These are phyloP conservation scores for Drosophila paulistorum DNA, from an alignment of 1,140 invertebrate genomes.

Conservation along the genomic window DNA sequence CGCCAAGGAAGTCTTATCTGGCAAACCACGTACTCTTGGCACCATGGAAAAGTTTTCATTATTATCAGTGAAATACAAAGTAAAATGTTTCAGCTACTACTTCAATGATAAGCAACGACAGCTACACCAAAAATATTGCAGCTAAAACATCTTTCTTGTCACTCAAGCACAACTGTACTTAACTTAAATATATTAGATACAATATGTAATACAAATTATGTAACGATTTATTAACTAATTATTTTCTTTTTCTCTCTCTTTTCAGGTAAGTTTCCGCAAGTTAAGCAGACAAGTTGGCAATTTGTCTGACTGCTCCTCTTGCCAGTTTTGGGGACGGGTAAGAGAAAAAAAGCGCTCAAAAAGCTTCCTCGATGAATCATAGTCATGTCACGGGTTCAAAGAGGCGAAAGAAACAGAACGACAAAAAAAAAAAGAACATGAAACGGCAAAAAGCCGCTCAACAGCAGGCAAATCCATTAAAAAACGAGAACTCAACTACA, in stretches of 20 bases:
- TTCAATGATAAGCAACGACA: conserved; percentile 7
- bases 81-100: neutral
- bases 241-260: conserved; percentile 29
- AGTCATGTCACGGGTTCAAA: conserved; percentile 11
- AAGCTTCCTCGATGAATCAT: conserved; percentile 48
- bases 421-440: neutral
- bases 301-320: conserved; percentile 9
- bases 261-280: conserved; percentile 42
- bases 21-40: conserved; percentile 27
- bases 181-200: neutral
- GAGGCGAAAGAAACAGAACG: neutral
- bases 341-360: conserved; percentile 10
- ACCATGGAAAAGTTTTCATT: conserved; percentile 26
- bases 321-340: neutral
- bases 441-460: conserved; percentile 28
- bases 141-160: neutral
- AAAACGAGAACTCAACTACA: conserved; percentile 17
- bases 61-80: conserved; percentile 15
- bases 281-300: conserved; percentile 20
- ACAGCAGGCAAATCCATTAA: conserved; percentile 39
- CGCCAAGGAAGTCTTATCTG: conserved; percentile 33
- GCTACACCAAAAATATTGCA: conserved; percentile 12
- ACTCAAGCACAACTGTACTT: neutral
- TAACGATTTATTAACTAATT: conserved; percentile 34
- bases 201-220: conserved; percentile 11